These are phyloP conservation scores for Fundulus diaphanus DNA, from an alignment of 2,797 vertebrate genomes.

Conservation along the genomic window DNA sequence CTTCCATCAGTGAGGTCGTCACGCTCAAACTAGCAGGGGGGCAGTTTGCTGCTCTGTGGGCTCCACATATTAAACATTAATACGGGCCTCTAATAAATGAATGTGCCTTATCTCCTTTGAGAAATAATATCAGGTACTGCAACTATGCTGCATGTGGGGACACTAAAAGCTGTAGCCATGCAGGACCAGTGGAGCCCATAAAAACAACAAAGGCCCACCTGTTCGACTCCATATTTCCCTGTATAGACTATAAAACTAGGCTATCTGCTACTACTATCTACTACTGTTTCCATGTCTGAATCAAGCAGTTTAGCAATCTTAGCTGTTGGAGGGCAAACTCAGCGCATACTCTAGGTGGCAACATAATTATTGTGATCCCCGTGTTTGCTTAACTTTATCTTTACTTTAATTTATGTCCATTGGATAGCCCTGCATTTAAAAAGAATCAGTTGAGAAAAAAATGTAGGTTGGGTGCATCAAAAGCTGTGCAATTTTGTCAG, in stretches of 20 bases:
- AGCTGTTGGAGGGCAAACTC: neutral
- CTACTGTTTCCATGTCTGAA: constrained; percentile 9
- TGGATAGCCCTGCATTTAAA: neutral
- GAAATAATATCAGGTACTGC: constrained; percentile 66
- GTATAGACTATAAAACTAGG: constrained; percentile 3
- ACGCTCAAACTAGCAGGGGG: constrained; percentile 49
- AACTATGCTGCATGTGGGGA: constrained; percentile 22
- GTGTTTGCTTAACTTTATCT: neutral
- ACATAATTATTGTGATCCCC: neutral
- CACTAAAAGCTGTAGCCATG: constrained; percentile 7
- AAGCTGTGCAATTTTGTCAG: neutral
- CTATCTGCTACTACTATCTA: no score
- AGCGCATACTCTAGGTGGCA: no score
- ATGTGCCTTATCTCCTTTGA: constrained; percentile 60
- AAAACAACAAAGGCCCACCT: constrained; percentile 41
- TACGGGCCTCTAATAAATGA: constrained; percentile 36
- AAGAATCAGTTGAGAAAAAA: neutral
- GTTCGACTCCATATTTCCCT: constrained; percentile 27
- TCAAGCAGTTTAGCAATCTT: constrained; percentile 41
- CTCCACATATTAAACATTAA: constrained; percentile 53
- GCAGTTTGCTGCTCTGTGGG: constrained; percentile 63
- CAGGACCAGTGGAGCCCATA: constrained; percentile 48
- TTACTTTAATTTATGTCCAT: neutral
- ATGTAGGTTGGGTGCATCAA: neutral
- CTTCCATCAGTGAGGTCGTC: constrained; percentile 55